These are phyloP conservation scores for Vimba vimba DNA, from an alignment of 2,113 vertebrate species.

Conservation along the genomic window DNA sequence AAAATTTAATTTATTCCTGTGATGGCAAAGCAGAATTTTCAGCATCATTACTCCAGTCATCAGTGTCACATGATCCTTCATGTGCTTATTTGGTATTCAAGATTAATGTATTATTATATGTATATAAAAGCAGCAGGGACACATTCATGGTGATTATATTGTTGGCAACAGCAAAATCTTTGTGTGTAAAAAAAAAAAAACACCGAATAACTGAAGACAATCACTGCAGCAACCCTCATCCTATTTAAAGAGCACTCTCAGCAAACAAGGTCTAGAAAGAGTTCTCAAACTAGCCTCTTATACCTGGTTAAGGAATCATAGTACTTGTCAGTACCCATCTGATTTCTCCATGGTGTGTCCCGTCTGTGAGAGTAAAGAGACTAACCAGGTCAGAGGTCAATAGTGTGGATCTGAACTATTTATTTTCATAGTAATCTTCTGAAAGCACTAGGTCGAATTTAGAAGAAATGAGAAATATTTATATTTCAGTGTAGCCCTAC, in stretches of 20 bases:
- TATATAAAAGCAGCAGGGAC: background rate
- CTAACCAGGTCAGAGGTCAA: conserved; percentile 70
- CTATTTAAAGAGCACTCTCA: conserved; percentile 39
- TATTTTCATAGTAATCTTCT: conserved; percentile 1
- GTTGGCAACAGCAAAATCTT: conserved; percentile 65
- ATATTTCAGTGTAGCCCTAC: background rate
- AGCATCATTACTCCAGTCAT: background rate
- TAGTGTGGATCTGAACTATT: background rate
- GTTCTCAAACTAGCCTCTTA: conserved; percentile 77
- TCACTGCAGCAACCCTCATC: conserved; percentile 34
- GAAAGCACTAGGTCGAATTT: background rate
- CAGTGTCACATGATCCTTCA: background rate
- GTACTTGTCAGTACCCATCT: conserved; percentile 86
- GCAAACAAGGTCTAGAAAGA: conserved; percentile 68
- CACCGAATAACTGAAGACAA: conserved; percentile 28
- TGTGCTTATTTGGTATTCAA: background rate
- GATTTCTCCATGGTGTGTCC: conserved; percentile 91
- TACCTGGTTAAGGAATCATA: conserved; percentile 90
- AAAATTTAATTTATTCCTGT: background rate
- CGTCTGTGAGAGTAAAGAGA: conserved; percentile 89
- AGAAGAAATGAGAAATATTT: background rate
- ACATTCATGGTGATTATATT: conserved; percentile 71
- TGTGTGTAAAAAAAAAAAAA: conserved; percentile 50
- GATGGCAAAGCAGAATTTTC: background rate
- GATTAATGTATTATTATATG: background rate